phyloP scores from a whole-genome alignment of 2,113 vertebrate genomes.

The Dermatemys mawii region DNA sequence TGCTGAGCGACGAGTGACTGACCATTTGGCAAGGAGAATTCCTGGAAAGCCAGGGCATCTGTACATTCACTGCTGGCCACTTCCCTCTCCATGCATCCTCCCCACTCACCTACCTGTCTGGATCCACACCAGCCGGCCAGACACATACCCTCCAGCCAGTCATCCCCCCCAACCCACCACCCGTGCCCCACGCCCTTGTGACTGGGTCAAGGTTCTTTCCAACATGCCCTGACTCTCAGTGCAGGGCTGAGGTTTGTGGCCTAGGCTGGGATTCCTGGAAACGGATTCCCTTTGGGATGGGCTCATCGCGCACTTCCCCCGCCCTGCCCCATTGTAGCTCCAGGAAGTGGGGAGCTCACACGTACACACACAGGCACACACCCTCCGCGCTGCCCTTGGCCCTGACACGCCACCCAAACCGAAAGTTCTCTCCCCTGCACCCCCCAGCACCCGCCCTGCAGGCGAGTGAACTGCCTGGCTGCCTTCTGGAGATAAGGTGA shows the following conservation, averaged over 20 bases:
- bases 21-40: neutral
- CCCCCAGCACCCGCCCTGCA: neutral
- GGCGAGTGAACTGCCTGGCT: neutral
- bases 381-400: neutral
- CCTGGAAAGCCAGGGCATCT: neutral
- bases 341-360: neutral
- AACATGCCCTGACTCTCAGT: neutral
- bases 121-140: no score
- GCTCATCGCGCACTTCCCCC: neutral
- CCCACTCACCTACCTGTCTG: neutral
- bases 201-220: neutral
- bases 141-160: neutral
- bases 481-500: neutral
- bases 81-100: neutral
- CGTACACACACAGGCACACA: neutral
- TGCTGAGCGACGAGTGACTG: neutral
- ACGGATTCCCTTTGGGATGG: neutral
- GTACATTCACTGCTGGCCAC: neutral
- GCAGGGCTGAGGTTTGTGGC: neutral
- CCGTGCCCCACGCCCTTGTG: no score
- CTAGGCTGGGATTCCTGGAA: neutral
- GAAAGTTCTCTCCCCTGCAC: neutral
- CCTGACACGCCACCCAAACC: neutral
- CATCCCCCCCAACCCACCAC: accelerated
- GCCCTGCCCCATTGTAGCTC: neutral